phyloP scores from a whole-genome alignment of 1,140 invertebrate genomes.

The Andricus grossulariae region DNA sequence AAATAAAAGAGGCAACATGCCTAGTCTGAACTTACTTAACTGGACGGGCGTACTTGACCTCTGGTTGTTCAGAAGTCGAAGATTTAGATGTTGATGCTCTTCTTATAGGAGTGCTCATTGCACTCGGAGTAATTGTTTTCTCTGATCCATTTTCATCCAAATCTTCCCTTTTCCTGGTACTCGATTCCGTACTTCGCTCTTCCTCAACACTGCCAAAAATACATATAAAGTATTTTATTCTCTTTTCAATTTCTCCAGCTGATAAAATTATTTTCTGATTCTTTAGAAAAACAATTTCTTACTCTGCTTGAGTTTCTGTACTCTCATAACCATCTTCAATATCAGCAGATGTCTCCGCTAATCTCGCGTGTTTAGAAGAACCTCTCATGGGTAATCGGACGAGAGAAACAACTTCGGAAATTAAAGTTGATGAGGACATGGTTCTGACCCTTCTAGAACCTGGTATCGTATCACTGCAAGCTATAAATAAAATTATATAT shows the following conservation, averaged over 20 bases:
- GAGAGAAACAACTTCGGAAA: slow-evolving; percentile 84
- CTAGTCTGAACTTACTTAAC: slow-evolving; percentile 67
- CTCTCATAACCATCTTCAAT: slow-evolving; percentile 67
- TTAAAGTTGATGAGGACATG: slow-evolving; percentile 78
- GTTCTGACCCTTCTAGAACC: slow-evolving; percentile 71
- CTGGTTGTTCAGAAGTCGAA: slow-evolving; percentile 61
- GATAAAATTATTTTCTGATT: not conserved
- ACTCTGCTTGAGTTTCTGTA: slow-evolving; percentile 68
- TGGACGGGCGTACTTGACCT: slow-evolving; percentile 72
- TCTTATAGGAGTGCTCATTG: slow-evolving; percentile 54
- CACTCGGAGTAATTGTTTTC: slow-evolving; percentile 61
- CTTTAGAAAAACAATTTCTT: slow-evolving; percentile 39
- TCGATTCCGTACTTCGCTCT: slow-evolving; percentile 59
- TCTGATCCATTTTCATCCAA: slow-evolving; percentile 60
- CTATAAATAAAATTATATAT: slow-evolving; percentile 55
- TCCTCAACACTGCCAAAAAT: slow-evolving; percentile 56
- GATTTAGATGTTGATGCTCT: slow-evolving; percentile 57
- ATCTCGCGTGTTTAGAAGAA: slow-evolving; percentile 61
- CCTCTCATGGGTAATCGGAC: slow-evolving; percentile 70
- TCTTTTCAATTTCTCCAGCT: slow-evolving; percentile 23
- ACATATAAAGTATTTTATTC: slow-evolving; percentile 12
- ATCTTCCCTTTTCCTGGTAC: slow-evolving; percentile 56
- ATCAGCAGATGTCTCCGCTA: slow-evolving; percentile 59
- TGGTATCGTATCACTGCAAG: slow-evolving; percentile 68
- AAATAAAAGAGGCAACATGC: slow-evolving; percentile 45